These are phyloP conservation scores for Pantherophis alleghaniensis DNA, from an alignment of 2,797 vertebrate genomes.

Conservation along the genomic window DNA sequence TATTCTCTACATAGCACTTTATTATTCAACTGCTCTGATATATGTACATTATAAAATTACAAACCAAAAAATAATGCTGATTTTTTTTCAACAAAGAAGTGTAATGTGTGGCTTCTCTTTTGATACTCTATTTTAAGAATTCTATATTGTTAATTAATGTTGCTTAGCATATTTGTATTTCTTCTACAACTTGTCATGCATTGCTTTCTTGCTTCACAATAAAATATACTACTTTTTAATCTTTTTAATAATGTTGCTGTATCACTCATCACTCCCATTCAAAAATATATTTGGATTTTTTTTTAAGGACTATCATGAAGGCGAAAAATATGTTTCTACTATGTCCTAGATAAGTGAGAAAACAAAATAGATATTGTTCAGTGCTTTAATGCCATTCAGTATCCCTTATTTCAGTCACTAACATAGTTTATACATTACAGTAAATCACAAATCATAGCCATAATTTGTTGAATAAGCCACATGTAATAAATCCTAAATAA, in stretches of 20 bases:
- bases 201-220: slow-evolving; percentile 31
- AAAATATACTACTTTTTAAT: slow-evolving; percentile 6
- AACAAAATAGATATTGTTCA: neutral
- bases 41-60: neutral
- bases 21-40: slow-evolving; percentile 6
- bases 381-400: too few species aligned
- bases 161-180: neutral
- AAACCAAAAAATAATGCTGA: slow-evolving; percentile 13
- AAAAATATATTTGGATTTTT: neutral
- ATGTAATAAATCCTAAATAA: neutral
- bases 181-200: neutral
- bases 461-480: neutral
- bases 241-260: slow-evolving; percentile 8
- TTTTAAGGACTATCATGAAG: neutral
- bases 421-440: neutral
- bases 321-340: neutral
- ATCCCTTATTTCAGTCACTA: neutral
- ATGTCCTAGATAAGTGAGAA: neutral
- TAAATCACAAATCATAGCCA: neutral
- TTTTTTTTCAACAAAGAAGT: slow-evolving; percentile 3
- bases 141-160: neutral
- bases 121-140: neutral
- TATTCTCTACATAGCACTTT: slow-evolving; percentile 1
- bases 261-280: neutral
- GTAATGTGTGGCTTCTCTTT: slow-evolving; percentile 8